Evolutionary conservation across 2,888 invertebrate species (phyloP).

Genomic region (Rhamphomyia laevipes): DNA sequence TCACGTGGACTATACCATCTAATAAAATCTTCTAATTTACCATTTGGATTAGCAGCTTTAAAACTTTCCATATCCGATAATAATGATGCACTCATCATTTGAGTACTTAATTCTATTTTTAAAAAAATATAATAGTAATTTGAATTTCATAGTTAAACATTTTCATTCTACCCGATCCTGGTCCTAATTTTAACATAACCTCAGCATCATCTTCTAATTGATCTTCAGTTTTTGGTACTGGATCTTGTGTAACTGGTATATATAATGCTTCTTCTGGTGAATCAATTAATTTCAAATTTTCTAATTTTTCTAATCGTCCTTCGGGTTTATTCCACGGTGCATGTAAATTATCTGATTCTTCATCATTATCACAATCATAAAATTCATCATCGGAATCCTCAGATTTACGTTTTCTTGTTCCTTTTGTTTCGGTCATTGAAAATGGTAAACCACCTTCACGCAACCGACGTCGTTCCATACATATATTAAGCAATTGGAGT

Average conservation of each 20-base stretch:
- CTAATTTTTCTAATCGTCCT: constrained; percentile 58
- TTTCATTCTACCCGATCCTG: constrained; percentile 48
- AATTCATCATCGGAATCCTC: constrained; percentile 54
- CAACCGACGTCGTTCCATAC: constrained; percentile 51
- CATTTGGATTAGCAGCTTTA: constrained; percentile 94
- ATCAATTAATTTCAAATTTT: constrained; percentile 52
- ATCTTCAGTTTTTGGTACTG: constrained; percentile 95
- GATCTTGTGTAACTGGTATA: constrained; percentile 79
- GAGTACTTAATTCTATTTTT: constrained; percentile 39
- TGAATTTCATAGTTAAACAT: background rate
- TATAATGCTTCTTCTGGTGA: constrained; percentile 58
- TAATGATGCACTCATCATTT: constrained; percentile 88
- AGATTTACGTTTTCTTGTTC: constrained; percentile 27
- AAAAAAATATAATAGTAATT: background rate
- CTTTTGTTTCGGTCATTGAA: constrained; percentile 9
- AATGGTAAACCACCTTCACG: constrained; percentile 39
- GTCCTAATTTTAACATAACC: constrained; percentile 75
- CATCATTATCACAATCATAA: constrained; percentile 61
- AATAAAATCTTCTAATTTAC: constrained; percentile 87
- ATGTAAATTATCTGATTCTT: constrained; percentile 35
- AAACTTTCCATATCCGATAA: constrained; percentile 98
- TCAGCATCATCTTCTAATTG: constrained; percentile 89
- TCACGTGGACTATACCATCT: constrained; percentile 97
- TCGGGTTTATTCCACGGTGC: constrained; percentile 41
- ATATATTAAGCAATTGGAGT: constrained; percentile 75